Conservation (phyloP, 2,888 invertebrate species). For the Tiliacea citrago region DNA sequence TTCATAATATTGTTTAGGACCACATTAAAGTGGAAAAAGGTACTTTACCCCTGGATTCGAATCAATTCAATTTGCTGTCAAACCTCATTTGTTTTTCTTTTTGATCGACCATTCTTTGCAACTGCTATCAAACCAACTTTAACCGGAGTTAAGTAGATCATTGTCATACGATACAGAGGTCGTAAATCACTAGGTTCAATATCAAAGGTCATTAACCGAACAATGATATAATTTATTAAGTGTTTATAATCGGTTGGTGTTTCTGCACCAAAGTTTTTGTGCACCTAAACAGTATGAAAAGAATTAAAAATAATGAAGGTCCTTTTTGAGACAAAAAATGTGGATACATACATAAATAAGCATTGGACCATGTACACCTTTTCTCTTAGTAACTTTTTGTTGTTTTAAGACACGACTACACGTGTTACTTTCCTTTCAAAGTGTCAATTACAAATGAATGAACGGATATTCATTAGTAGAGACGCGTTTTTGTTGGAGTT, state of each 20-base stretch:
- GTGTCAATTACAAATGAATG: constrained; percentile 48
- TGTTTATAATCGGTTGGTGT: background rate
- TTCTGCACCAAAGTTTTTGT: constrained; percentile 11
- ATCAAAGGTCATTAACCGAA: constrained; percentile 9
- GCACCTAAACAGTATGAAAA: background rate
- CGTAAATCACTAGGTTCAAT: constrained; percentile 4
- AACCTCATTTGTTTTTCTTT: background rate
- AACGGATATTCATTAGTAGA: constrained; percentile 26
- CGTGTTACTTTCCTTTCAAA: constrained; percentile 43
- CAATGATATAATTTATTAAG: constrained; percentile 4
- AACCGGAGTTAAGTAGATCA: constrained; percentile 5
- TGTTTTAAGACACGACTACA: constrained; percentile 56
- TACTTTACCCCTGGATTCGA: constrained; percentile 9
- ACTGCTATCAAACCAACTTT: background rate
- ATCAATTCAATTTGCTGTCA: constrained; percentile 10
- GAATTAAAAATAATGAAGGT: background rate
- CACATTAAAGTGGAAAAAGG: constrained; percentile 5
- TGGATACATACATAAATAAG: background rate
- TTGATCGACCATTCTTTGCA: background rate
- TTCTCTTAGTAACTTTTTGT: constrained; percentile 35
- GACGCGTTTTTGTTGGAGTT: constrained; percentile 28
- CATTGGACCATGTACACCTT: constrained; percentile 11
- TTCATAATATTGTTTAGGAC: constrained; percentile 1
- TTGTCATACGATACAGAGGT: constrained; percentile 13
- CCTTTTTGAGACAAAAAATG: constrained; percentile 2